Conservation (phyloP, 2,797 vertebrate genomes). For the Paedocypris micromegethes region DNA sequence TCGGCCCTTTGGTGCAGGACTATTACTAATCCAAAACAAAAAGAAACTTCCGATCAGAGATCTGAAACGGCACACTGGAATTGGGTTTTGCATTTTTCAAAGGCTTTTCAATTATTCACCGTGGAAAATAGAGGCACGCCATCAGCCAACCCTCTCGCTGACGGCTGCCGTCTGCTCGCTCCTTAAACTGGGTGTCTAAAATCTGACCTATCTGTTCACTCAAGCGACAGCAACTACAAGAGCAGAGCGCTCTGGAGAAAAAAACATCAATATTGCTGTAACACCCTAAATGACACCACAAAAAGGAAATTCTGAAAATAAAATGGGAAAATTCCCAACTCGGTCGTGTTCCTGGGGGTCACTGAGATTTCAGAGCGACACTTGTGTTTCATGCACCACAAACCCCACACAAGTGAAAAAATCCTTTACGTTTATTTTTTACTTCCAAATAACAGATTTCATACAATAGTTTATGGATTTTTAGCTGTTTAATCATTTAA, state of each 20-base stretch:
- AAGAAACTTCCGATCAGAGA: conserved; percentile 21
- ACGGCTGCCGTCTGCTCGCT: conserved; percentile 14
- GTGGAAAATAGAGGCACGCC: conserved; percentile 54
- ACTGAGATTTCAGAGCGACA: no score
- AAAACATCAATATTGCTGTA: conserved; percentile 24
- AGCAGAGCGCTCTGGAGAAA: conserved; percentile 22
- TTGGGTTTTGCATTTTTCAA: conserved; percentile 63
- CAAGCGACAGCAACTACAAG: conserved; percentile 34
- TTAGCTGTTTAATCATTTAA: no score
- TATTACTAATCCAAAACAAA: conserved; percentile 30
- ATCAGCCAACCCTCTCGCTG: conserved; percentile 14
- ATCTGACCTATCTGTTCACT: conserved; percentile 46
- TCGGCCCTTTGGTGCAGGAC: conserved; percentile 4
- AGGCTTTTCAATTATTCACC: conserved; percentile 69
- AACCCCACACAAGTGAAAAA: no score
- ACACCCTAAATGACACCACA: conserved; percentile 1
- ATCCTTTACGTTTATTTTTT: no score
- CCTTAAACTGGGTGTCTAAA: conserved; percentile 31
- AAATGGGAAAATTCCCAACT: no score
- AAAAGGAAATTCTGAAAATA: conserved; percentile 1
- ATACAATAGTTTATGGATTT: no score
- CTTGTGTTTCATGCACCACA: no score
- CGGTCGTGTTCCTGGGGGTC: no score
- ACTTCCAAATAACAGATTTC: no score
- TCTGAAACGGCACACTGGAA: conserved; percentile 49